phyloP scores from a whole-genome alignment of 2,797 vertebrate genomes.

The Hydrocynus forskahlii region DNA sequence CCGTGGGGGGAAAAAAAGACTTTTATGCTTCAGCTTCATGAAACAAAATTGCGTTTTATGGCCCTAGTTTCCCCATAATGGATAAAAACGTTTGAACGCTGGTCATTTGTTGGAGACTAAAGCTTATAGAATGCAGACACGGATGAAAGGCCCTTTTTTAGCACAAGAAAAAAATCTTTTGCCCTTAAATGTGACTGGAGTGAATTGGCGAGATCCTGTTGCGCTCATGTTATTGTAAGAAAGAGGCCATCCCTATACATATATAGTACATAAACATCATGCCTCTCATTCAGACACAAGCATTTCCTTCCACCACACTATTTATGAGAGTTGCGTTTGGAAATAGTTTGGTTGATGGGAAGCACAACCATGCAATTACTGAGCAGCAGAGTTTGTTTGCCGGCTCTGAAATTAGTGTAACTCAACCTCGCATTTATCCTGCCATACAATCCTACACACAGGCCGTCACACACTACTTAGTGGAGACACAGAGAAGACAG shows the following conservation, averaged over 20 bases:
- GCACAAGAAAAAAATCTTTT: conserved; percentile 49
- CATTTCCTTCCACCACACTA: conserved; percentile 57
- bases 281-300: conserved; percentile 62
- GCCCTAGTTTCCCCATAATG: conserved; percentile 1
- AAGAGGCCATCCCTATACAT: conserved; percentile 54
- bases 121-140: background rate
- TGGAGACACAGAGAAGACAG: conserved; percentile 30
- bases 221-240: conserved; percentile 63
- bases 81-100: conserved; percentile 7
- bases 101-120: background rate
- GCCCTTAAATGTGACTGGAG: conserved; percentile 55
- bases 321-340: conserved; percentile 57
- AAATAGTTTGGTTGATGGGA: conserved; percentile 54
- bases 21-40: conserved; percentile 17
- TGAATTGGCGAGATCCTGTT: conserved; percentile 56
- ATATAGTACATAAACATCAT: conserved; percentile 52
- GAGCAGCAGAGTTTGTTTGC: conserved; percentile 53
- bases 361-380: conserved; percentile 61
- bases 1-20: conserved; percentile 2
- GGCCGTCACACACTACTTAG: conserved; percentile 39
- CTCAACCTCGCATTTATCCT: conserved; percentile 60
- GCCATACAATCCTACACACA: conserved; percentile 36
- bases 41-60: conserved; percentile 30
- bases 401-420: conserved; percentile 54
- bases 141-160: conserved; percentile 48